Conservation (phyloP, 2,888 invertebrate species). For the Melipona bicolor region DNA sequence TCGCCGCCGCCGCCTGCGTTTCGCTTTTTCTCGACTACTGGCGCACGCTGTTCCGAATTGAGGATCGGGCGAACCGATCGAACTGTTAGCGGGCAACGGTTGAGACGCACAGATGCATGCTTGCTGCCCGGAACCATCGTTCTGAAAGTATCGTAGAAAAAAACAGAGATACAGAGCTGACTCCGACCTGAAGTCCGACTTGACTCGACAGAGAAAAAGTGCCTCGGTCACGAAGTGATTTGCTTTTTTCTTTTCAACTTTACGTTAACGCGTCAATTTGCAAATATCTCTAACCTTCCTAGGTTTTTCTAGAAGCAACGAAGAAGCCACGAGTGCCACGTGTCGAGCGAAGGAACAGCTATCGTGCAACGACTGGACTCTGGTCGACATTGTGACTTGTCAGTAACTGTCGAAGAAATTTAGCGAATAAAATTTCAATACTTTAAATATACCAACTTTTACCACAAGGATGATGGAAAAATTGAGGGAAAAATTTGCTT, state of each 20-base stretch:
- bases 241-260: neutral
- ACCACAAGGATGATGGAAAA: too few relatives aligned
- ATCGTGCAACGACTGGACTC: too few relatives aligned
- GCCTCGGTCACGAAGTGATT: neutral
- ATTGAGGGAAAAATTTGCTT: too few relatives aligned
- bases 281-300: too few relatives aligned
- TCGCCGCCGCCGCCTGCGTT: constrained; percentile 83
- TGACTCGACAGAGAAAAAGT: constrained; percentile 6
- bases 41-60: constrained; percentile 71
- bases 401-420: too few relatives aligned
- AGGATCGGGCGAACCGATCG: constrained; percentile 70
- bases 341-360: too few relatives aligned
- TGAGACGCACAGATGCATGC: constrained; percentile 80
- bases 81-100: constrained; percentile 72
- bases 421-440: too few relatives aligned
- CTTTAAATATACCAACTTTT: too few relatives aligned
- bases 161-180: constrained; percentile 64
- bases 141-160: constrained; percentile 79
- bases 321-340: too few relatives aligned
- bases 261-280: too few relatives aligned
- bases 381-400: too few relatives aligned
- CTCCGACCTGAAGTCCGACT: neutral
- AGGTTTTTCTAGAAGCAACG: too few relatives aligned
- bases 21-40: constrained; percentile 78
- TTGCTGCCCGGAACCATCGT: constrained; percentile 78